These are phyloP conservation scores for Acinonyx jubatus DNA, from an alignment of 2,113 vertebrate species.

Conservation along the genomic window DNA sequence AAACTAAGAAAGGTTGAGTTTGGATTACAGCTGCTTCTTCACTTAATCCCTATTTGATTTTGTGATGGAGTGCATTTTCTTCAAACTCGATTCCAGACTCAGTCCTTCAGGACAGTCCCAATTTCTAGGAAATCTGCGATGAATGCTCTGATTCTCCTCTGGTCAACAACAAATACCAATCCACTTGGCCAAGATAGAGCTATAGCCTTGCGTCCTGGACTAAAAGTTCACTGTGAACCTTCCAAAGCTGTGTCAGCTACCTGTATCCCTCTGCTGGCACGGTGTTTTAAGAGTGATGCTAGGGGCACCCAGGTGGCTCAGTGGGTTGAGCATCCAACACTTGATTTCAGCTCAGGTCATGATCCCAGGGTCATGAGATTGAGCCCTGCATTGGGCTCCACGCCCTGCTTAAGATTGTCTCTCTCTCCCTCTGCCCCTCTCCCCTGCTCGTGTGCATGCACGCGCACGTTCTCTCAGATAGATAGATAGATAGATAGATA, in stretches of 20 bases:
- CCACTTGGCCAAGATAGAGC: not conserved
- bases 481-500: no score
- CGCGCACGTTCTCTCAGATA: no score
- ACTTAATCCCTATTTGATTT: not conserved
- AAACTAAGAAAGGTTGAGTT: not conserved
- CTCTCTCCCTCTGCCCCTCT: no score
- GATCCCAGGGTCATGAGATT: no score
- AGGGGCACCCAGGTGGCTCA: no score
- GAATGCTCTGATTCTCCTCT: not conserved
- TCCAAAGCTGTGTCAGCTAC: not conserved
- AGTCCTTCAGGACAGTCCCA: not conserved
- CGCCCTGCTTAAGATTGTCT: no score
- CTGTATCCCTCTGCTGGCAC: not conserved
- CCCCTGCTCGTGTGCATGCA: no score
- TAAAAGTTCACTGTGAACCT: not conserved
- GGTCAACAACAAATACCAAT: not conserved
- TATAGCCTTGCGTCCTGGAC: fast-evolving
- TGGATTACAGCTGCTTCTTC: not conserved
- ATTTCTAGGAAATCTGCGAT: not conserved
- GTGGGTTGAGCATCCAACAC: no score
- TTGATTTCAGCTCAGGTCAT: no score
- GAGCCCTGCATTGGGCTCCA: no score
- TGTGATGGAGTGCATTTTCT: not conserved
- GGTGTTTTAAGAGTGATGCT: not conserved
- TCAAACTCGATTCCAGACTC: not conserved